Conservation (phyloP, 1,140 invertebrate genomes). For the Drosophila parabipectinata region DNA sequence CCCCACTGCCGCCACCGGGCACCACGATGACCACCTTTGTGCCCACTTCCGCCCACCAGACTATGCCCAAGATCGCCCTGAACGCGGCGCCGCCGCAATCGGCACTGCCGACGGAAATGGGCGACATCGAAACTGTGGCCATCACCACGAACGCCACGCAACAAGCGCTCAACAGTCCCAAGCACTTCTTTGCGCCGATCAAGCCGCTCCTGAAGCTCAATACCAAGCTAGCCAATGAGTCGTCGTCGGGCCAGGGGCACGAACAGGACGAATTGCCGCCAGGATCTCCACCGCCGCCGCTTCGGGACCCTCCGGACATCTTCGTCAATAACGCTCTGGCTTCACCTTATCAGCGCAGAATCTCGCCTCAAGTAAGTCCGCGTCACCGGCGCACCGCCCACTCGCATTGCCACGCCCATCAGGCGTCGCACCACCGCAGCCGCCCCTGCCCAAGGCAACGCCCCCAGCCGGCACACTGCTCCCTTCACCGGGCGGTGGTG, state of each 20-base stretch:
- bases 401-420: constrained; percentile 54
- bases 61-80: constrained; percentile 63
- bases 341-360: constrained; percentile 70
- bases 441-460: constrained; percentile 32
- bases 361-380: constrained; percentile 80
- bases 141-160: constrained; percentile 75
- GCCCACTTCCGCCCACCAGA: constrained; percentile 60
- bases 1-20: constrained; percentile 24
- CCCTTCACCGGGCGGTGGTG: constrained; percentile 64
- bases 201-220: constrained; percentile 80
- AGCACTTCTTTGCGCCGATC: constrained; percentile 82
- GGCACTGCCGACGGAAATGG: constrained; percentile 7
- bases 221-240: constrained; percentile 72
- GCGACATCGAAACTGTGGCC: constrained; percentile 69
- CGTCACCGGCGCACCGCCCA: constrained; percentile 55
- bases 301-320: constrained; percentile 75
- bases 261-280: constrained; percentile 45
- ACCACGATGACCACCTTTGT: constrained; percentile 59
- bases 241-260: constrained; percentile 6
- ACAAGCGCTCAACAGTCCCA: constrained; percentile 72
- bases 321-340: constrained; percentile 79
- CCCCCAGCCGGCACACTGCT: constrained; percentile 41
- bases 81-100: constrained; percentile 38
- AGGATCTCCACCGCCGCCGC: constrained; percentile 62
- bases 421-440: constrained; percentile 30